Evolutionary conservation across 1,140 invertebrate genomes (phyloP), one percentile per base, ranked within the genome.

Genomic region (Phortica variegata): DNA sequence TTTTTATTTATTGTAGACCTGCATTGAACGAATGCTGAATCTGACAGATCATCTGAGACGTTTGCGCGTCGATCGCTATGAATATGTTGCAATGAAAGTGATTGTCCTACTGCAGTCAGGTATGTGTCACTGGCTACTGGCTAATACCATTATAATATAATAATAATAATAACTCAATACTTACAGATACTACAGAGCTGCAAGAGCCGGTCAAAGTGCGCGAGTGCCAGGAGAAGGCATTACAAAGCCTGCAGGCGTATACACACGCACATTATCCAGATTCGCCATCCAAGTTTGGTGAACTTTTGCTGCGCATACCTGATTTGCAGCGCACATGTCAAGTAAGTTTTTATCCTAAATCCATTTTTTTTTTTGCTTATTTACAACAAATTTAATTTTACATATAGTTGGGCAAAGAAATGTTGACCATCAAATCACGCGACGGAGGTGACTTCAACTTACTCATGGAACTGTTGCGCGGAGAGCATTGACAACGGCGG

Each of bases 71-170:
- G 95, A 98, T 77, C 86, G 92, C 65, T 95, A 95, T 73, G 95
- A 98, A 80, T 97, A 96, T 77, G 92, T 96, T 51, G 93, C 93
- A 43, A 88, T 98, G 82, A 98, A 98, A 82, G 88, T 97, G 43
- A 91, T 91, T 60, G 90, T 97, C 31, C 81, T 97, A 17, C 83
- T 98, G 57, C 93, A 93, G 47, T 96, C 94, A 66, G 91, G 91
- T 94, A 79, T 79, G 68, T 32, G 9, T 10, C 12, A 23, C 8
- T 26, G n/a, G n/a, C n/a, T n/a, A n/a, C n/a, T n/a, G n/a, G n/a
- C n/a, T n/a, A n/a, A n/a, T n/a, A 26, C 10, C 19, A 8, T 36
- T 13, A 36, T 13, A 36, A 36, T 36, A 8, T 13, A 36, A 36
- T 8, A 26, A 26, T 6, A 26, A 26, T 26, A 6, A 6, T 26